A percentile compares a stretch with the other conserved stretches of the same genome.
These are phyloP conservation scores for Epistrophe eligans DNA, from an alignment of 2,888 invertebrate species.

Conservation along the genomic window DNA sequence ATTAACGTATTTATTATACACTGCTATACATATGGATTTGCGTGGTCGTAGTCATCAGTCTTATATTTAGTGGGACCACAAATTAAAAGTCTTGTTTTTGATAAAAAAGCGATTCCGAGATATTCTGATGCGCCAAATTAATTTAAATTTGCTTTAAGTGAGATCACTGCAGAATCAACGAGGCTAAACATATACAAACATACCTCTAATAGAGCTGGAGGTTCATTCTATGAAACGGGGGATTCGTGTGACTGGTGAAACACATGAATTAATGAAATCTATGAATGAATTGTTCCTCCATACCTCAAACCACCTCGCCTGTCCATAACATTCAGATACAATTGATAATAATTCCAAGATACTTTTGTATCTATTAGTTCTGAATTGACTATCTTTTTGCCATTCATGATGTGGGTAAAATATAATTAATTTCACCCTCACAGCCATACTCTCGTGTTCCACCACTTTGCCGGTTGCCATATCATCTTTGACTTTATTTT, in stretches of 20 bases:
- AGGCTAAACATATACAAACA: too few species aligned
- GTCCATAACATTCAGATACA: slow-evolving; percentile 24
- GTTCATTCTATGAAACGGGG: slow-evolving; percentile 37
- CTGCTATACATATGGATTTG: slow-evolving; percentile 56
- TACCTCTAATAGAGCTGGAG: not conserved
- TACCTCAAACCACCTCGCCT: not conserved
- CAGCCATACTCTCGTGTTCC: not conserved
- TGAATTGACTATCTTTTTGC: slow-evolving; percentile 41
- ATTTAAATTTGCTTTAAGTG: slow-evolving; percentile 73
- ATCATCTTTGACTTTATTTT: slow-evolving; percentile 8
- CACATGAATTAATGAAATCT: slow-evolving; percentile 50
- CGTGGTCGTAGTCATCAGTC: slow-evolving; percentile 42
- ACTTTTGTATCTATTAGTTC: slow-evolving; percentile 75
- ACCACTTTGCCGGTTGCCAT: too few species aligned
- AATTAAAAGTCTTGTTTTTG: slow-evolving; percentile 40
- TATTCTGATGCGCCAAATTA: slow-evolving; percentile 63
- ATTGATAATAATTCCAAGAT: slow-evolving; percentile 75
- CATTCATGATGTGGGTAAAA: slow-evolving; percentile 70
- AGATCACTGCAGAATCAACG: slow-evolving; percentile 34
- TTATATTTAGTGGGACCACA: slow-evolving; percentile 50
- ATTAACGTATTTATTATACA: not conserved
- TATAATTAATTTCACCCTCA: slow-evolving; percentile 68
- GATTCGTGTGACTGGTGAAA: slow-evolving; percentile 31
- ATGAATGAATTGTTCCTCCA: slow-evolving; percentile 64
- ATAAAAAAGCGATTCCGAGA: slow-evolving; percentile 66